Percentiles rank a stretch among this genome's conserved stretches.
Evolutionary conservation across 2,888 invertebrate genomes (phyloP).

Genomic region (Lagria hirta): DNA sequence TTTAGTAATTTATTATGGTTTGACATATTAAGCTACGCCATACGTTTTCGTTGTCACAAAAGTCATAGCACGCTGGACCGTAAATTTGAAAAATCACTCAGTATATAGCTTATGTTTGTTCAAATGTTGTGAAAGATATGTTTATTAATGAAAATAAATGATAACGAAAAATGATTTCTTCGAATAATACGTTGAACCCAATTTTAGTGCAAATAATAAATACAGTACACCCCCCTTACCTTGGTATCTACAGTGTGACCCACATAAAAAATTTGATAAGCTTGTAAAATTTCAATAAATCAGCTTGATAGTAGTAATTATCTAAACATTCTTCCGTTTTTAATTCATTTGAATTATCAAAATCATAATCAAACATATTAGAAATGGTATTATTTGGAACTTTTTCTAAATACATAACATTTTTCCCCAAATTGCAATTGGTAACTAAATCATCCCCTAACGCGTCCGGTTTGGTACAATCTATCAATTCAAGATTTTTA

Average conservation of each 20-base stretch:
- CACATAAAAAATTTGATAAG: constrained; percentile 62
- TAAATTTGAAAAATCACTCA: too few species aligned
- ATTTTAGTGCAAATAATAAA: too few species aligned
- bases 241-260: constrained; percentile 64
- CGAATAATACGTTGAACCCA: too few species aligned
- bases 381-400: constrained; percentile 47
- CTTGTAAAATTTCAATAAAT: constrained; percentile 58
- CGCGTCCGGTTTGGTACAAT: constrained; percentile 58
- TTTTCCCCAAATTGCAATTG: constrained; percentile 60
- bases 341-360: constrained; percentile 21
- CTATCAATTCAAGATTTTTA: constrained; percentile 63
- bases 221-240: too few species aligned
- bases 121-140: too few species aligned
- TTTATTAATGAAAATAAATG: too few species aligned
- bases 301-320: constrained; percentile 10
- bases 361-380: constrained; percentile 32
- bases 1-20: too few species aligned
- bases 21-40: too few species aligned
- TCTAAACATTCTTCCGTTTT: constrained; percentile 7
- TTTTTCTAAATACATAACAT: constrained; percentile 61
- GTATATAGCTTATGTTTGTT: too few species aligned
- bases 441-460: constrained; percentile 55
- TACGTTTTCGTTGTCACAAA: too few species aligned
- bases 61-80: too few species aligned
- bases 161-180: too few species aligned